phyloP scores from a whole-genome alignment of 2,113 vertebrate species.

The Platysteira castanea region DNA sequence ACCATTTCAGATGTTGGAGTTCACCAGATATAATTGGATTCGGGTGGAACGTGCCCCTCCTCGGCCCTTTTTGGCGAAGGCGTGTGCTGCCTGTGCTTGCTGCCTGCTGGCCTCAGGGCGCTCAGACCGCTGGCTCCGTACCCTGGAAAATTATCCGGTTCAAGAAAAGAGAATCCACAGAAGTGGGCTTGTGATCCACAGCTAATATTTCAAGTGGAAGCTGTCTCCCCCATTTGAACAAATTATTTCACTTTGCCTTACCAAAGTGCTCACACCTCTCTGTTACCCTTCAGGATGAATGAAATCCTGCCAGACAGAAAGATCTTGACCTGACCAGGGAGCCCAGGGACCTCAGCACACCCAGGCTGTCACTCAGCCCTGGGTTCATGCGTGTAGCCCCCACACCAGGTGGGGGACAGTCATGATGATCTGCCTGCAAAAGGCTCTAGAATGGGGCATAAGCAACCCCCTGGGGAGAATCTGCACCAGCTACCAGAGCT shows the following conservation, averaged over 20 bases:
- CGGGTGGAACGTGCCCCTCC: conserved; percentile 74
- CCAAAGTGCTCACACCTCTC: fast-evolving
- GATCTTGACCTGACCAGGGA: background rate
- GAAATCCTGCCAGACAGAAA: background rate
- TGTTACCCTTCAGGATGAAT: background rate
- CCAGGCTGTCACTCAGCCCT: background rate
- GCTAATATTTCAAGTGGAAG: conserved; percentile 52
- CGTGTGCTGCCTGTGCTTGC: conserved; percentile 74
- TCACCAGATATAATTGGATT: conserved; percentile 92
- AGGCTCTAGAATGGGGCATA: fast-evolving
- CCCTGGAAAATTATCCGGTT: conserved; percentile 77
- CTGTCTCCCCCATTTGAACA: background rate
- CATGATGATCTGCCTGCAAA: fast-evolving
- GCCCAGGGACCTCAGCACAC: background rate
- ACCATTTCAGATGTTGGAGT: conserved; percentile 70
- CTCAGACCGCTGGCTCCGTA: conserved; percentile 73
- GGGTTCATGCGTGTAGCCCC: background rate
- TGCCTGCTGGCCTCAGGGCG: conserved; percentile 72
- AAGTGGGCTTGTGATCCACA: background rate
- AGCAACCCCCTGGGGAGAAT: background rate
- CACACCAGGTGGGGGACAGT: background rate
- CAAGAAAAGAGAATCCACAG: conserved; percentile 61
- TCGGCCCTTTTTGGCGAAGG: conserved; percentile 73
- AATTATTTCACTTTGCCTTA: background rate
- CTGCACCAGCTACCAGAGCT: background rate